Conservation (phyloP, 2,113 vertebrate genomes). For the Channa argus region DNA sequence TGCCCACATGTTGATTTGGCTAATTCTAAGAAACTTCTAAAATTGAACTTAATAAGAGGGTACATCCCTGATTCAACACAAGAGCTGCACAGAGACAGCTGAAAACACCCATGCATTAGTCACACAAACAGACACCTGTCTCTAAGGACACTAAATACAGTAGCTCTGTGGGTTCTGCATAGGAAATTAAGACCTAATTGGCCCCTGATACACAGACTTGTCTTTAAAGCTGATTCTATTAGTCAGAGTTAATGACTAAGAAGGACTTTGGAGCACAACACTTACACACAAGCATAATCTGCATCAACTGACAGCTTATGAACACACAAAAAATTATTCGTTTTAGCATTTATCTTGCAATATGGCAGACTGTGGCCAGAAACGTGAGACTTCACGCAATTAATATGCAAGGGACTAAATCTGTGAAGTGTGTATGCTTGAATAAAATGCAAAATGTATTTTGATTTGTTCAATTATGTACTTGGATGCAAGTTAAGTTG, state of each 20-base stretch:
- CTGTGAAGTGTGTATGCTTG: slow-evolving; percentile 1
- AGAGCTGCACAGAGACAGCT: slow-evolving; percentile 8
- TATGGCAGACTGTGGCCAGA: slow-evolving; percentile 2
- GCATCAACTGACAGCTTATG: slow-evolving; percentile 32
- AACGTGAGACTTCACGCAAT: not conserved
- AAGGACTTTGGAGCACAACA: slow-evolving; percentile 18
- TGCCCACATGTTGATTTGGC: slow-evolving; percentile 31
- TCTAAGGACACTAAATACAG: slow-evolving; percentile 27
- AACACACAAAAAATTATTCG: slow-evolving; percentile 9
- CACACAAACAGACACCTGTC: slow-evolving; percentile 31
- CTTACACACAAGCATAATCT: slow-evolving; percentile 31
- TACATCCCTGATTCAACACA: slow-evolving; percentile 7
- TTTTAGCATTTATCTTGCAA: not conserved
- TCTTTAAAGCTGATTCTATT: slow-evolving; percentile 22
- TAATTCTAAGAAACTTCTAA: slow-evolving; percentile 56
- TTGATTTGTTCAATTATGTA: slow-evolving; percentile 8
- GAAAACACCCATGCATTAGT: not conserved
- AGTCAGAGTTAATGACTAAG: slow-evolving; percentile 15
- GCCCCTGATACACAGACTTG: slow-evolving; percentile 18
- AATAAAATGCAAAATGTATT: not conserved
- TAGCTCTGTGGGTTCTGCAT: slow-evolving; percentile 15
- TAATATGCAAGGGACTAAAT: not conserved
- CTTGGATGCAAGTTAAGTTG: slow-evolving; percentile 47
- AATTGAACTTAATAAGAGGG: slow-evolving; percentile 44
- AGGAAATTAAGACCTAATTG: slow-evolving; percentile 30